phyloP scores from a whole-genome alignment of 2,888 invertebrate genomes.

The Theristus sp. region DNA sequence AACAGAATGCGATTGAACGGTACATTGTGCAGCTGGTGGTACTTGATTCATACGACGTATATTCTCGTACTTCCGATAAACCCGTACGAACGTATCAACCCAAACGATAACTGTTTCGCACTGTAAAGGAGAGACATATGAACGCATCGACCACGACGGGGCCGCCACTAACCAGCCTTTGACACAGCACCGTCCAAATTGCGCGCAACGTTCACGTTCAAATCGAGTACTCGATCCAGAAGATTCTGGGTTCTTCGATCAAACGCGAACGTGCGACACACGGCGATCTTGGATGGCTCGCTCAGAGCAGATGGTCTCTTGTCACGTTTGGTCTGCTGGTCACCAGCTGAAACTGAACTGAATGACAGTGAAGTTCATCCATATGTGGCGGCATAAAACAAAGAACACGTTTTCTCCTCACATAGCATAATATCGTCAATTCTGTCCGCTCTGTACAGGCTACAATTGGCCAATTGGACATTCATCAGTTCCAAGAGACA shows the following conservation, averaged over 20 bases:
- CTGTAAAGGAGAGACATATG: no score
- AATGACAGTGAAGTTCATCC: no score
- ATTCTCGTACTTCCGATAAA: no score
- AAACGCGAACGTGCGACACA: conserved; percentile 1
- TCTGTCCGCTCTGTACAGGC: background rate
- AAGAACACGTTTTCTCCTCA: background rate
- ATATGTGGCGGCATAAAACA: no score
- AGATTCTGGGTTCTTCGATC: conserved; percentile 16
- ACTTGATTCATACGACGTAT: background rate
- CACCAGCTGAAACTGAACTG: no score
- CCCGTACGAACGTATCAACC: no score
- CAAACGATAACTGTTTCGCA: no score
- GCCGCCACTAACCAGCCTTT: conserved; percentile 20
- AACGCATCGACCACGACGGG: no score
- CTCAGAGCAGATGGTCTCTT: background rate
- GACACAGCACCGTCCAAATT: conserved; percentile 31
- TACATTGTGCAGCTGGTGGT: no score
- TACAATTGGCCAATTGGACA: conserved; percentile 42
- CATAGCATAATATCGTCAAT: background rate
- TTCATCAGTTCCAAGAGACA: conserved; percentile 54
- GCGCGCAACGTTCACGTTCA: conserved; percentile 29
- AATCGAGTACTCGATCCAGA: conserved; percentile 18
- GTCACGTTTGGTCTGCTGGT: no score
- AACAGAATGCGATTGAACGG: no score
- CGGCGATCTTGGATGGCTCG: background rate